Evolutionary conservation across 2,888 invertebrate species (phyloP), one percentile per base, ranked within the genome.

Genomic region (Augochlorella aurata): DNA sequence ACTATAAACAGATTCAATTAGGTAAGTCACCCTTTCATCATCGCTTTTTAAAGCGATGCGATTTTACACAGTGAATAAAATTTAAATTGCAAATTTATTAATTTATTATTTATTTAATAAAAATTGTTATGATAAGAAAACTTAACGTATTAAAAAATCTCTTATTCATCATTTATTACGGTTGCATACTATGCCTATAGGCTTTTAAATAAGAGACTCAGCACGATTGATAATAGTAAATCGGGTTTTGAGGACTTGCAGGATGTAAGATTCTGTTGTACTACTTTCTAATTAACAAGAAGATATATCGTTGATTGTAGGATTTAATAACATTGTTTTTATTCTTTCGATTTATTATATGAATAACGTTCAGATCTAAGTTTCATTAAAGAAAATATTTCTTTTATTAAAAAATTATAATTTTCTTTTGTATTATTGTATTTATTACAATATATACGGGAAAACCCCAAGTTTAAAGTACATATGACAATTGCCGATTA

Each of bases 1-100:
- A 77, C 44, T 12, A 47, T 47, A 44, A 74, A 70, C 45, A 45
- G 44, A 54, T 74, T 66, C 44, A 38, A n/a, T 29, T 1, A 71
- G 87, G 87, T 88, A 81, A 87, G 87, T 87, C 83, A 87, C 38
- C 61, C 44, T 47, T 38, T n/a, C 21, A 18, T n/a, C 58, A 84
- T 77, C 82, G 77, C 79, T 85, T 85, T 44, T 47, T 18, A 38
- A 70, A 79, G 80, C 85, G 87, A 87, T 81, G 87, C 77, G 82
- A 82, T 79, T 63, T 66, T 38, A 21, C 18, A 38, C 12, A 8
- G 49, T 65, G 18, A 47, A 69, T 47, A 49, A 7, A 9, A 29
- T 50, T n/a, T 14, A 8, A 58, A 16, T n/a, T 12, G 21, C 16
- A 67, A n/a, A 24, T 16, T 38, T 9, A 18, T 68, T 54, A 21